Base-by-base conservation (phyloP, 2,113 vertebrate genomes). In the Apodemus speciosus region DNA sequence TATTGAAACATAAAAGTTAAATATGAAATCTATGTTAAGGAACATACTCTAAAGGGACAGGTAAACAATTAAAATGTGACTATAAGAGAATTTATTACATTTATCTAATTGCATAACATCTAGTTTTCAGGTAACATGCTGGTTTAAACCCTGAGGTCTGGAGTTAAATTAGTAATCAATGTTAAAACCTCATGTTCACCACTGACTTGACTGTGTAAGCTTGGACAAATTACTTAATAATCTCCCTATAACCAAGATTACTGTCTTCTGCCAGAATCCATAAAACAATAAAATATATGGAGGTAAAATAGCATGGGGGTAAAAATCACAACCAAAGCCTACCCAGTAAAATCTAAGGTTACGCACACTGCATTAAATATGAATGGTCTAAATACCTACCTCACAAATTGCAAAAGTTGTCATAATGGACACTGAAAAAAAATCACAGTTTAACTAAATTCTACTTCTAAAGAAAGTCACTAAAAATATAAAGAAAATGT, bases 271-370 rank as follows among this genome's bases (percentile, higher is more conserved):
- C 32, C 16, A 60, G 49, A 30, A 85, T 73, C 72, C 7, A 84
- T 30, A 40, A 71, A 83, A 92, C 1, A 83, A 13, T 53, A 90
- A 73, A 23, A 94, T 68, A 43, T 16, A 79, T n/a, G n/a, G n/a
- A n/a, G n/a, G n/a, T n/a, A 93, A 72, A 7, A 73, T 89, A 35
- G 23, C 35, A 76, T 58, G 49, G 11, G 11, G 51, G 14, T 80
- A 58, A 76, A 88, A 64, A 51, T 77, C 32, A 77, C 23, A 76
- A 64, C 40, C 46, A 60, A 81, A 35, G 88, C 15, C 40, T 86
- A 32, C 11, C 49, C 81, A 32, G 79, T 35, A 94, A 92, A 92
- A 87, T 69, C 14, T 56, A 91, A 62, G 21, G 58, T 92, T 85
- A 69, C 35, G 21, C 40, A 83, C 25, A 62, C 6, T 83, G n/a